Evolutionary conservation across 2,113 vertebrate genomes (phyloP), one percentile per base, ranked within the genome.

Genomic region (Aptenodytes patagonicus): DNA sequence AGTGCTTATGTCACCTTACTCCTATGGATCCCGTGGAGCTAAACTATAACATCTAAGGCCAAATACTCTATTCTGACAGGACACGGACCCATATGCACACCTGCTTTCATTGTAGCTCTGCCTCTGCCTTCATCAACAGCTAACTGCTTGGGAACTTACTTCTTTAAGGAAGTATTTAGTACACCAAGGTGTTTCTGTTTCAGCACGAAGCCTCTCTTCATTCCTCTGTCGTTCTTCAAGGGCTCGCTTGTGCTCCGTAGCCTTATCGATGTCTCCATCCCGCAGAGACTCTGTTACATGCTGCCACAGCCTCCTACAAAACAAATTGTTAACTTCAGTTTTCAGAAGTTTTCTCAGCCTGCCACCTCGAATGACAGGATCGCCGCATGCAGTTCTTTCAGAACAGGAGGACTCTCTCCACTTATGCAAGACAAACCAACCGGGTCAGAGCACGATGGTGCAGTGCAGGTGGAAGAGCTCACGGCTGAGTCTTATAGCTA

Each of bases 151-250:
- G 21, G 44, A 91, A 90, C 97, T 96, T 97, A 99, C 99, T 97
- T 99, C 99, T 96, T 98, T 99, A 55, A 98, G 97, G 77, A 99
- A 99, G 91, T 99, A 99, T 89, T 99, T 99, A 73, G 99, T 99
- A 95, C 98, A 98, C 99, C 99, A 99, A 2, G 98, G 86, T 3
- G 98, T 98, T 91, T 99, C 99, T 1, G 99, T 99, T 97, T 99
- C 99, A 7, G 94, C 97, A 11, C 99, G 99, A 92, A 98, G 98
- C 42, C 99, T 98, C 96, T 99, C 99, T 84, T 99, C 99, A 1
- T 98, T 98, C 92, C 99, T 98, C 98, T 99, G 99, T 44, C 98
- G 96, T 62, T 99, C 99, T 85, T 99, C 99, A 70, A 99, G 98
- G 49, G 98, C 95, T 79, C 98, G 97, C 91, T 99, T 99, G 98